These are phyloP conservation scores for Anas acuta DNA, from an alignment of 2,797 vertebrate genomes.

Conservation along the genomic window DNA sequence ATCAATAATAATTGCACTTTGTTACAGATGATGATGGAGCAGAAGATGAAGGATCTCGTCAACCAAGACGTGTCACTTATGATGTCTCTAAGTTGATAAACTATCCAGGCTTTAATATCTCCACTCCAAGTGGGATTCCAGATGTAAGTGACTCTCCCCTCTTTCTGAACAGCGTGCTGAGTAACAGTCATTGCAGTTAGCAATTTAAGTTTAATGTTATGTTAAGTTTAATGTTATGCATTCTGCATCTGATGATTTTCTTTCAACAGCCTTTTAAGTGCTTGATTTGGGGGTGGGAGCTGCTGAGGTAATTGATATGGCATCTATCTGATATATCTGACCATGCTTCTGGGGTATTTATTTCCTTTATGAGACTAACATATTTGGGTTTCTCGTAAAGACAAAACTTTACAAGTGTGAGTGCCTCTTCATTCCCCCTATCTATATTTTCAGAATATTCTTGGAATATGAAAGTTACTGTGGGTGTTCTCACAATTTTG, in stretches of 20 bases:
- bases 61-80: constrained; percentile 81
- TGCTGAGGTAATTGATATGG: neutral
- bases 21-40: constrained; percentile 75
- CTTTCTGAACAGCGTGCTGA: neutral
- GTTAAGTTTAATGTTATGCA: neutral
- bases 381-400: neutral
- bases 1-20: neutral
- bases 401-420: neutral
- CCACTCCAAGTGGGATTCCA: constrained; percentile 82
- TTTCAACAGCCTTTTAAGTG: neutral
- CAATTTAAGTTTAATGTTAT: neutral
- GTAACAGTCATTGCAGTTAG: neutral
- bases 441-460: neutral
- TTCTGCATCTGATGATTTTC: neutral
- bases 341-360: neutral
- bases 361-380: neutral
- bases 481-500: neutral
- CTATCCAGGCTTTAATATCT: constrained; percentile 95
- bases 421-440: neutral
- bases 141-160: constrained; percentile 85
- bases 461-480: neutral
- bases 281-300: neutral
- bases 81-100: constrained; percentile 93
- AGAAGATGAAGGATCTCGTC: constrained; percentile 67
- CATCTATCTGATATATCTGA: neutral